Evolutionary conservation across 2,113 vertebrate genomes (phyloP).

Genomic region (rat (Rattus norvegicus)): GRCr8 NC_086022.1:175315501-175316000

Average conservation of each 20-base stretch:
- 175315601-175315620: background rate
- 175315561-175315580: background rate
- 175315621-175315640: background rate
- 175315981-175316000: background rate
- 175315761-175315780: background rate
- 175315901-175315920: background rate
- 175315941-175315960: background rate
- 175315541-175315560: background rate
- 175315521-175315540: background rate
- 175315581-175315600: background rate
- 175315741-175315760: background rate
- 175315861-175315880: no score
- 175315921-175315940: background rate
- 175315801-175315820: no score
- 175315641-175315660: background rate
- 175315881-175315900: background rate
- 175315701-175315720: background rate
- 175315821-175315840: no score
- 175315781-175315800: no score
- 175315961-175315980: no score
- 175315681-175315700: background rate
- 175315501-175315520: background rate
- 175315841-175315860: no score
- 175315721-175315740: background rate
- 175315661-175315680: background rate